Percentiles rank a stretch among this genome's conserved stretches.
phyloP scores from a whole-genome alignment of 2,888 invertebrate genomes.

The Cactoblastis cactorum region DNA sequence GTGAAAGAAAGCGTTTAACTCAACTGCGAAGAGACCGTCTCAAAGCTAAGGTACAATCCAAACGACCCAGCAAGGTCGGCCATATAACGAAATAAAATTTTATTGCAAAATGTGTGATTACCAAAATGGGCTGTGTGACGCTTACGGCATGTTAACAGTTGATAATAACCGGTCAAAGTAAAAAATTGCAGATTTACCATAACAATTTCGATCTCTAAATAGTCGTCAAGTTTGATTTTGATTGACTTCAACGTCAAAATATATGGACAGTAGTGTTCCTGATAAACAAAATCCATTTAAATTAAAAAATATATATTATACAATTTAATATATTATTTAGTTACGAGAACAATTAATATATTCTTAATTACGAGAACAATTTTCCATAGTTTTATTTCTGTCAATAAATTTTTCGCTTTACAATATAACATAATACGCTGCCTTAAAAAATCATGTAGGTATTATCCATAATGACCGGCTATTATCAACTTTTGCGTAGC shows the following conservation, averaged over 20 bases:
- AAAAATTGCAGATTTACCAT: not conserved
- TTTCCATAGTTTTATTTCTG: too few species aligned
- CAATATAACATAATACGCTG: too few species aligned
- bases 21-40: slow-evolving; percentile 62
- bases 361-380: too few species aligned
- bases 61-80: slow-evolving; percentile 31
- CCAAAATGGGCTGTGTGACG: slow-evolving; percentile 9
- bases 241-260: too few species aligned
- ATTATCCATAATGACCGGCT: not conserved
- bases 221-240: too few species aligned
- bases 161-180: not conserved
- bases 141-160: slow-evolving; percentile 4
- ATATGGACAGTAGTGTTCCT: too few species aligned
- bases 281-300: too few species aligned
- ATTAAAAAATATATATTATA: too few species aligned
- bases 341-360: too few species aligned
- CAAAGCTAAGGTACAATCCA: slow-evolving; percentile 38
- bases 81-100: slow-evolving; percentile 17
- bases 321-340: too few species aligned
- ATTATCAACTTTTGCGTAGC: not conserved
- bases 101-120: not conserved
- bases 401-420: not conserved
- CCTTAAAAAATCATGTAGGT: not conserved
- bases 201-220: too few species aligned
- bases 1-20: slow-evolving; percentile 60